These are phyloP conservation scores for Falco rusticolus DNA, from an alignment of 2,797 vertebrate genomes.

Conservation along the genomic window DNA sequence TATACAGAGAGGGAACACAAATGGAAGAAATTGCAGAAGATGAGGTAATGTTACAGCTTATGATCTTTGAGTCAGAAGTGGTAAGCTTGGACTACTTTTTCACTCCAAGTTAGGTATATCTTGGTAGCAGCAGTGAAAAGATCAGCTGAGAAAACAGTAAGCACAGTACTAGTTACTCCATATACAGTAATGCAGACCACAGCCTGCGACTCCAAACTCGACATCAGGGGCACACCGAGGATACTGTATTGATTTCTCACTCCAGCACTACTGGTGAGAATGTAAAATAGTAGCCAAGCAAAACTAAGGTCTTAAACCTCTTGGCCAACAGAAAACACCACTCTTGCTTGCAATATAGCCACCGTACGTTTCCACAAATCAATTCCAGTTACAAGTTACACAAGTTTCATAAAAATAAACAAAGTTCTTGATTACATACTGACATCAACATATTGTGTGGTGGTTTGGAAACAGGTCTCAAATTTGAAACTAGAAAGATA, in stretches of 20 bases:
- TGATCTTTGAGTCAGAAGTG: slow-evolving; percentile 20
- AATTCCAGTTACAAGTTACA: background rate
- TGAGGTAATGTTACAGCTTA: slow-evolving; percentile 35
- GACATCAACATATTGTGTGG: background rate
- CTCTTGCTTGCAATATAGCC: background rate
- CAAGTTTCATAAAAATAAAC: background rate
- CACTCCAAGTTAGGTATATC: slow-evolving; percentile 17
- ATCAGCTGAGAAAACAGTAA: background rate
- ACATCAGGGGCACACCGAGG: background rate
- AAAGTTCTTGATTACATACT: background rate
- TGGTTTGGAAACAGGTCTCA: background rate
- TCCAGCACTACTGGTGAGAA: background rate
- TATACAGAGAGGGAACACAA: background rate
- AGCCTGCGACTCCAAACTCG: background rate
- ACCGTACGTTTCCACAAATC: background rate
- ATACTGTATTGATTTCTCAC: background rate
- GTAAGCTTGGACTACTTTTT: background rate
- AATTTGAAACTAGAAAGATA: background rate
- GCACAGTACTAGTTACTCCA: background rate
- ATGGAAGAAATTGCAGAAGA: slow-evolving; percentile 2
- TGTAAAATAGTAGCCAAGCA: background rate
- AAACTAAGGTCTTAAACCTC: background rate
- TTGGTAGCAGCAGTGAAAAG: background rate
- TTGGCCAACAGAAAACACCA: background rate
- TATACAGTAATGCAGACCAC: background rate